Evolutionary conservation across 2,888 invertebrate species (phyloP).

Genomic region (Torymus aiolomorphi): DNA sequence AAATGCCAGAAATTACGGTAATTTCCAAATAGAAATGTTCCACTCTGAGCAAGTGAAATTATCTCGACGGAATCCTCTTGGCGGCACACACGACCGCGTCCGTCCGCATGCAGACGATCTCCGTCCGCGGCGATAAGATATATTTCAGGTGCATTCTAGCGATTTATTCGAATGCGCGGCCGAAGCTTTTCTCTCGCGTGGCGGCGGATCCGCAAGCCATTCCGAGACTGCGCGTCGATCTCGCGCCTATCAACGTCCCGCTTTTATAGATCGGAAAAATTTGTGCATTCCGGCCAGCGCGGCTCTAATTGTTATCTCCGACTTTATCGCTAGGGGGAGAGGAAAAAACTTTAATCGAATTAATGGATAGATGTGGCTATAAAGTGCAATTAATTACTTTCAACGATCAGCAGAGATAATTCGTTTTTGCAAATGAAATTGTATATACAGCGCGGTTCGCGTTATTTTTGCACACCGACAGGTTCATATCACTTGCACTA

Average conservation of each 20-base stretch:
- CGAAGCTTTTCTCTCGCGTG: not conserved
- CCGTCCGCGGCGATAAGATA: conserved; percentile 34
- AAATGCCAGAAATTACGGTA: conserved; percentile 8
- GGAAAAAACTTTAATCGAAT: conserved; percentile 9
- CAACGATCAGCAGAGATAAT: too few relatives aligned
- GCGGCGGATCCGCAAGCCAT: too few relatives aligned
- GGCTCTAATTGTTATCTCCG: not conserved
- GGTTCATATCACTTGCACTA: too few relatives aligned
- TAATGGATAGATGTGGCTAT: not conserved
- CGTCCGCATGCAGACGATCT: too few relatives aligned
- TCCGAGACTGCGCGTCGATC: too few relatives aligned
- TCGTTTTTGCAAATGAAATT: too few relatives aligned
- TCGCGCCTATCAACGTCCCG: conserved; percentile 5
- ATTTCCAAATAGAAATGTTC: conserved; percentile 7
- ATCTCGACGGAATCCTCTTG: conserved; percentile 15
- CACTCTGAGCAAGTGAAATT: conserved; percentile 10
- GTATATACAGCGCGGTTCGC: too few relatives aligned
- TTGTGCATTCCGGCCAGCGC: not conserved
- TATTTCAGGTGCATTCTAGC: conserved; percentile 27
- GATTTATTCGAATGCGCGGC: conserved; percentile 34
- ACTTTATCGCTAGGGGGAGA: not conserved
- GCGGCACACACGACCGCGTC: not conserved
- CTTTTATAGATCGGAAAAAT: conserved; percentile 3
- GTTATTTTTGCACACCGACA: too few relatives aligned
- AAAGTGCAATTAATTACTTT: too few relatives aligned